Base-by-base conservation (phyloP, 2,797 vertebrate species). In the Lagodon rhomboides region DNA sequence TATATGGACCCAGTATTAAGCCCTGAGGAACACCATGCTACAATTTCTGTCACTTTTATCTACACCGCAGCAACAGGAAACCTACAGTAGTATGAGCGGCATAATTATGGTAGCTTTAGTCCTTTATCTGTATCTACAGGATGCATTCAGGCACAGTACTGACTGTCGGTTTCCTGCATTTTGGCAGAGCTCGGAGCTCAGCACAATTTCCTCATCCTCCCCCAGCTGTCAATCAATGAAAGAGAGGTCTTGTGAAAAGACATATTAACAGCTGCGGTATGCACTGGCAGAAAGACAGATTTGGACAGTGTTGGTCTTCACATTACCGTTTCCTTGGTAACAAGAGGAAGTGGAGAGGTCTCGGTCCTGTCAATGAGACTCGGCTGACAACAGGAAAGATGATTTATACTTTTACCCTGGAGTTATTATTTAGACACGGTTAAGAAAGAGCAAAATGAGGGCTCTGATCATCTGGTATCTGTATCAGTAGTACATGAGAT, bases 251-350 rank as follows among this genome's bases (percentile, higher is more conserved):
- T 65, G 56, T 74, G 61, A 2, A 46, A n/a, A 9, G 46, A 55
- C 13, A 56, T 34, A 64, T 59, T n/a, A 55, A 27, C 22, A 75
- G 51, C 55, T 74, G 61, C 64, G 70, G 27, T 64, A 58, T 77
- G 51, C 27, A 38, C 49, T 46, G 55, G 53, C 30, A 58, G 22
- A 17, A 43, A 5, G 62, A 44, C 5, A 7, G 22, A 50, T 72
- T 68, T 72, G 56, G 25, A 67, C 18, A 63, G 18, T 49, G 46
- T 47, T 68, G 47, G 47, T 73, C 55, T 53, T 61, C 49, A 20
- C 47, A 18, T 51, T 51, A n/a, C 47, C 7, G 11, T 78, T 58
- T 73, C 51, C 65, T 66, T 68, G 18, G 67, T 50, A 78, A 73
- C 38, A 62, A 38, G 44, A 13, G 46, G 54, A 64, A 46, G 38